phyloP scores from a whole-genome alignment of 92 coral and sea anemone genomes.

The Phenganax marumi region DNA sequence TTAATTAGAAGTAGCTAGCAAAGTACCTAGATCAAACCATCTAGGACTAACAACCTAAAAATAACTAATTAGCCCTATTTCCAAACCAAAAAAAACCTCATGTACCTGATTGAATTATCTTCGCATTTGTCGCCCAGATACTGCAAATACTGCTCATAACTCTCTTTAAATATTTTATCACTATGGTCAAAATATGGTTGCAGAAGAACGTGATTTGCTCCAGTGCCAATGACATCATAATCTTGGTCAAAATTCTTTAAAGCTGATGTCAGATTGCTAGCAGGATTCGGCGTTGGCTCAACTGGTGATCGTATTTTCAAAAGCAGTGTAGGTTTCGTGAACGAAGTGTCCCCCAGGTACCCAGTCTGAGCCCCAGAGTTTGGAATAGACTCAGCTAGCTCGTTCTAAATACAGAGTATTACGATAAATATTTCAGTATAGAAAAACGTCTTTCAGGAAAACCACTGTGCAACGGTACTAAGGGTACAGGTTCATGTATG shows the following conservation, averaged over 20 bases:
- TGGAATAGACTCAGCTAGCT: neutral
- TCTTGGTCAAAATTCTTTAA: slow-evolving; percentile 79
- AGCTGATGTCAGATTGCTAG: slow-evolving; percentile 76
- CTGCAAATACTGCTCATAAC: slow-evolving; percentile 67
- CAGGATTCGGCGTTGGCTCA: slow-evolving; percentile 72
- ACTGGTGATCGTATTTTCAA: slow-evolving; percentile 71
- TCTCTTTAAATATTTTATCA: slow-evolving; percentile 60
- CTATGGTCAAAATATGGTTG: slow-evolving; percentile 78
- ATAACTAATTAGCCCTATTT: neutral
- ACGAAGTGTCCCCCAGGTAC: slow-evolving; percentile 48
- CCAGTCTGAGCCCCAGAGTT: slow-evolving; percentile 27
- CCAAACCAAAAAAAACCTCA: neutral
- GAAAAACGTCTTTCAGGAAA: too few species aligned
- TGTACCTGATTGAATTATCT: slow-evolving; percentile 37
- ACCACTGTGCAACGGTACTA: too few species aligned
- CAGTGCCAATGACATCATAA: slow-evolving; percentile 72
- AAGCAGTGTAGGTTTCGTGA: slow-evolving; percentile 72
- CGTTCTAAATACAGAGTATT: slow-evolving; percentile 18
- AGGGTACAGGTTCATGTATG: too few species aligned
- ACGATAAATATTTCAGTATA: too few species aligned
- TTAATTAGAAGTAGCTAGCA: too few species aligned
- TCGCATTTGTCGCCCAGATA: slow-evolving; percentile 58
- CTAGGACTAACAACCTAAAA: neutral
- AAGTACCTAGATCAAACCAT: neutral
- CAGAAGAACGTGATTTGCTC: slow-evolving; percentile 70